A percentile compares a stretch with the other conserved stretches of the same genome.
Evolutionary conservation across 2,797 vertebrate genomes (phyloP).

Genomic region (Anguilla marmorata): DNA sequence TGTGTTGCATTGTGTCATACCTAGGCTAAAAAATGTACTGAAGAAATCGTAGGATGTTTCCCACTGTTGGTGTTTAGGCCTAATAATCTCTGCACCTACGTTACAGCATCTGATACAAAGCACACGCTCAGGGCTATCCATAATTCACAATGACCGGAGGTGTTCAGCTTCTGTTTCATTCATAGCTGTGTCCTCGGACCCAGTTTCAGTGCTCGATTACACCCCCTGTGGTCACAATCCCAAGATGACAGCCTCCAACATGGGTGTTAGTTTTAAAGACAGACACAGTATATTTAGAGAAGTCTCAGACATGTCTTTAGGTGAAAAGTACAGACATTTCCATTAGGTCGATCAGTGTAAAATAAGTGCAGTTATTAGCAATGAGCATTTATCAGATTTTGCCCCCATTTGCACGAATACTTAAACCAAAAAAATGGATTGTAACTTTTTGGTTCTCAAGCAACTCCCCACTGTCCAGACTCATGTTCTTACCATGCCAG

Average conservation of each 20-base stretch:
- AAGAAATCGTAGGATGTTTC: background rate
- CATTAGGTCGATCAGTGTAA: too few relatives aligned
- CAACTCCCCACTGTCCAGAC: too few relatives aligned
- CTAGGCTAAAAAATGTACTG: background rate
- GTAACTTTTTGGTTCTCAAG: too few relatives aligned
- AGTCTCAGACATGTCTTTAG: too few relatives aligned
- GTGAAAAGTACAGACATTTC: too few relatives aligned
- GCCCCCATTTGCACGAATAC: too few relatives aligned
- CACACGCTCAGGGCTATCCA: background rate
- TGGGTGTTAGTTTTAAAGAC: background rate
- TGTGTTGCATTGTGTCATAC: background rate
- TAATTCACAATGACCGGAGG: background rate
- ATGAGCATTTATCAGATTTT: too few relatives aligned
- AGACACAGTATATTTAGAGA: background rate
- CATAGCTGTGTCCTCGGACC: background rate
- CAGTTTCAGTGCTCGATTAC: background rate
- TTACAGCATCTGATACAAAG: slow-evolving; percentile 3
- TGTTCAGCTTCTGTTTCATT: background rate
- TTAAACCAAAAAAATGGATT: too few relatives aligned
- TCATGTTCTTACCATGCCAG: too few relatives aligned
- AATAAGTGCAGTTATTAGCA: too few relatives aligned
- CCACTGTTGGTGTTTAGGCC: background rate
- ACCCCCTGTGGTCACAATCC: background rate
- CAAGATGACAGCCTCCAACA: background rate
- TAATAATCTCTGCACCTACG: background rate